Conservation (phyloP, 2,888 invertebrate genomes). For the Argynnis bischoffii region DNA sequence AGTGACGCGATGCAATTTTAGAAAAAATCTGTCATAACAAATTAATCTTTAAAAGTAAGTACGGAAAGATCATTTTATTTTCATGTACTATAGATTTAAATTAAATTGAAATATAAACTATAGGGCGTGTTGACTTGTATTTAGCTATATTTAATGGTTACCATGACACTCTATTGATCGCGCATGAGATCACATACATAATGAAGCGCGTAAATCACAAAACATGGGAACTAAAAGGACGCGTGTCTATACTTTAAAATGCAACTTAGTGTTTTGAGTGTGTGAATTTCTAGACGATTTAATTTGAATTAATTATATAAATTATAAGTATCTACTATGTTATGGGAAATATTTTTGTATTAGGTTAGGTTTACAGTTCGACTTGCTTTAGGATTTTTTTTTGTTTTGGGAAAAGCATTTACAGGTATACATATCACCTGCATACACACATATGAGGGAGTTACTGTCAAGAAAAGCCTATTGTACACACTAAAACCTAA, state of each 20-base stretch:
- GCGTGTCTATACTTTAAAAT: conserved; percentile 57
- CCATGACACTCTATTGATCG: conserved; percentile 77
- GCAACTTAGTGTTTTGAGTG: conserved; percentile 28
- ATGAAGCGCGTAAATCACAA: conserved; percentile 55
- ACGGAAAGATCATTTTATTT: conserved; percentile 41
- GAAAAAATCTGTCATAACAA: neutral
- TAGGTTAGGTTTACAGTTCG: too few species aligned
- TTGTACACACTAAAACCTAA: too few species aligned
- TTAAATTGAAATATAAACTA: conserved; percentile 69
- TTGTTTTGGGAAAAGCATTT: too few species aligned
- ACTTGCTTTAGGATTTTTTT: too few species aligned
- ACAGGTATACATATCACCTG: too few species aligned
- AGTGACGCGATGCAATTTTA: conserved; percentile 60
- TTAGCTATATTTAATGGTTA: conserved; percentile 75
- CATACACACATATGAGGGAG: too few species aligned
- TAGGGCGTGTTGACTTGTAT: conserved; percentile 65
- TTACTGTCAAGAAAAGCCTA: too few species aligned
- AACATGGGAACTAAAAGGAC: conserved; percentile 48
- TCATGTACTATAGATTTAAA: conserved; percentile 30
- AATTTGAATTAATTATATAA: conserved; percentile 7
- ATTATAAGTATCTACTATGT: neutral
- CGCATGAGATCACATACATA: conserved; percentile 60
- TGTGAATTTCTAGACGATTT: conserved; percentile 36
- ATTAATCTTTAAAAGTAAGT: neutral
- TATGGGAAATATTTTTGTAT: too few species aligned